phyloP scores from a whole-genome alignment of 1,140 invertebrate species.

The Cataglyphis hispanica region DNA sequence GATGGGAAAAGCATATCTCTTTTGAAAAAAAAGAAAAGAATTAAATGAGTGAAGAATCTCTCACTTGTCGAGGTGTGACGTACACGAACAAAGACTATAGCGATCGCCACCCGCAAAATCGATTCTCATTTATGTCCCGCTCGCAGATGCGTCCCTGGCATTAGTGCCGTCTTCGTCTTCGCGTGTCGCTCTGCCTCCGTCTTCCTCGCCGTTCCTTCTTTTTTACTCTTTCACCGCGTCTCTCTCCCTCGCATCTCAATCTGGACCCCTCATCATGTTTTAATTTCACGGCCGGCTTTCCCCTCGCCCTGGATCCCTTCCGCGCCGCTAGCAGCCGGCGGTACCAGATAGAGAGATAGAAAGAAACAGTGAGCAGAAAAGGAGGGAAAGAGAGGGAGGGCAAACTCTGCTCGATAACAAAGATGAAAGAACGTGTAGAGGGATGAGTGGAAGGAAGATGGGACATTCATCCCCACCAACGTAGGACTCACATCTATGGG shows the following conservation, averaged over 20 bases:
- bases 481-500: neutral
- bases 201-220: conserved; percentile 39
- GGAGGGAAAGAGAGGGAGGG: conserved; percentile 9
- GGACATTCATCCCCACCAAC: conserved; percentile 36
- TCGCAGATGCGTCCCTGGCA: conserved; percentile 62
- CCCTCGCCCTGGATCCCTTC: conserved; percentile 75
- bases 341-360: conserved; percentile 51
- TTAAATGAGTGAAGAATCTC: conserved; percentile 16
- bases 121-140: conserved; percentile 43
- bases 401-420: conserved; percentile 29
- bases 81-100: neutral
- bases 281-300: conserved; percentile 84
- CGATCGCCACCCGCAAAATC: conserved; percentile 23
- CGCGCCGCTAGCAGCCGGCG: conserved; percentile 65
- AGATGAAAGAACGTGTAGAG: neutral
- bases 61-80: neutral
- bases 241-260: conserved; percentile 81
- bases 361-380: conserved; percentile 18
- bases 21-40: neutral
- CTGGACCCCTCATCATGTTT: conserved; percentile 84
- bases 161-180: conserved; percentile 47
- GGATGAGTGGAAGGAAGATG: conserved; percentile 17
- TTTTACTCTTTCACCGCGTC: conserved; percentile 55
- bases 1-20: neutral
- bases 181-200: neutral